These are phyloP conservation scores for Dromaius novaehollandiae DNA, from an alignment of 2,113 vertebrate species.

Conservation along the genomic window DNA sequence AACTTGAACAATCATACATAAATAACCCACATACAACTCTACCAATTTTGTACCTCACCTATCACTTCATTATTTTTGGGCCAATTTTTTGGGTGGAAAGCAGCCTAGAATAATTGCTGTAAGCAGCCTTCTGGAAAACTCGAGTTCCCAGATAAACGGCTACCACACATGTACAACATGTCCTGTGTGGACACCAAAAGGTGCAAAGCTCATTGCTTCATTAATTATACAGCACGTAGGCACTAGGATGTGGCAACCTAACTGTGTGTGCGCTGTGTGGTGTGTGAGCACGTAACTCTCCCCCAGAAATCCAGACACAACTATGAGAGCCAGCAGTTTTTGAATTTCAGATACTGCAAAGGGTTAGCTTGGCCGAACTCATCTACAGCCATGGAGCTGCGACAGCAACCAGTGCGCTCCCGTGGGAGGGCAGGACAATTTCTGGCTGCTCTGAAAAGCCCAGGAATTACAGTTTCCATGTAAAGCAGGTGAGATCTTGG, in stretches of 20 bases:
- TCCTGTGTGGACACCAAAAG: neutral
- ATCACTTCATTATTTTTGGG: neutral
- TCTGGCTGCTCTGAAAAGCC: neutral
- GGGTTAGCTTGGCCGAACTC: neutral
- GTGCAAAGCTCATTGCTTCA: neutral
- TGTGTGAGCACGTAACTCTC: neutral
- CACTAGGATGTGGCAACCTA: neutral
- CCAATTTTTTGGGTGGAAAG: neutral
- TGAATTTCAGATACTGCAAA: neutral
- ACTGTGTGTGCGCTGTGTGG: neutral
- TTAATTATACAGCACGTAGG: neutral
- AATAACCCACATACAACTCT: neutral
- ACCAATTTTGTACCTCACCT: neutral
- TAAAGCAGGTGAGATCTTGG: constrained; percentile 30
- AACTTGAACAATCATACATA: neutral
- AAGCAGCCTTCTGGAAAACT: neutral
- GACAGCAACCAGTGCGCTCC: neutral
- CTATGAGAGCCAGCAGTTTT: neutral
- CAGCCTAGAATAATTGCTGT: neutral
- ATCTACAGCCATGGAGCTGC: neutral
- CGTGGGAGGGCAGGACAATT: neutral
- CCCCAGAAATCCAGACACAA: neutral
- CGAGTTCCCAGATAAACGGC: neutral
- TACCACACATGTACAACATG: neutral
- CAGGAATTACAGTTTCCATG: constrained; percentile 37